Base-by-base conservation (phyloP, 2,113 vertebrate genomes). In the Axis porcinus region DNA sequence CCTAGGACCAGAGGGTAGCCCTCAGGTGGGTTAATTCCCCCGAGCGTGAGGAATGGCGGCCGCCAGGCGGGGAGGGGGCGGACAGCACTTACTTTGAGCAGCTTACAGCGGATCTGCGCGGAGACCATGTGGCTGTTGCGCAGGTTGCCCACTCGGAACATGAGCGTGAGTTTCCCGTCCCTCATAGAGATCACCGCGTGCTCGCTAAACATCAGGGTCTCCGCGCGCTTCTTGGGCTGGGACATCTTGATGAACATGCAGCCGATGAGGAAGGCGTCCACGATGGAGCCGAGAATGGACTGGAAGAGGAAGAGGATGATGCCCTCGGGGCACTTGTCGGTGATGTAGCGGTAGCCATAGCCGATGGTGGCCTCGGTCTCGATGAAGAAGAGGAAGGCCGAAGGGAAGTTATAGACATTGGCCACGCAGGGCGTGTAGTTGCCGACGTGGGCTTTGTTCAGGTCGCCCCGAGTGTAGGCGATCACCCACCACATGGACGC, bases 211-310 rank as follows among this genome's bases (percentile, higher is more conserved):
- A 99, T 99, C 91, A 99, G 98, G 2, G 99, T 99, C 99, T 99
- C 99, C 0, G 99, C 99, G 98, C 99, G 98, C 97, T 99, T 99
- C 99, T 99, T 99, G 98, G 99, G 99, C 98, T 99, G 99, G 43
- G 99, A 99, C 99, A 99, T 99, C 99, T 99, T 99, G 98, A 99
- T 99, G 98, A 99, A 99, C 99, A 99, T 99, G 98, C 99, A 99
- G 98, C 99, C 99, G 95, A 99, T 99, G 98, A 99, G 98, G 98
- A 99, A 99, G 50, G 99, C 99, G 62, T 99, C 99, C 95, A 99
- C 99, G 83, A 99, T 99, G 98, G 99, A 99, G 93, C 99, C 99
- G 40, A 99, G 99, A 98, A 99, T 99, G 96, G 99, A 99, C 98
- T 99, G 99, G 98, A 99, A 99, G 94, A 99, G 99, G 98, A 99